Percentiles rank a stretch among this genome's conserved stretches.
Evolutionary conservation across 2,888 invertebrate species (phyloP).

Genomic region (Scaeva pyrastri): DNA sequence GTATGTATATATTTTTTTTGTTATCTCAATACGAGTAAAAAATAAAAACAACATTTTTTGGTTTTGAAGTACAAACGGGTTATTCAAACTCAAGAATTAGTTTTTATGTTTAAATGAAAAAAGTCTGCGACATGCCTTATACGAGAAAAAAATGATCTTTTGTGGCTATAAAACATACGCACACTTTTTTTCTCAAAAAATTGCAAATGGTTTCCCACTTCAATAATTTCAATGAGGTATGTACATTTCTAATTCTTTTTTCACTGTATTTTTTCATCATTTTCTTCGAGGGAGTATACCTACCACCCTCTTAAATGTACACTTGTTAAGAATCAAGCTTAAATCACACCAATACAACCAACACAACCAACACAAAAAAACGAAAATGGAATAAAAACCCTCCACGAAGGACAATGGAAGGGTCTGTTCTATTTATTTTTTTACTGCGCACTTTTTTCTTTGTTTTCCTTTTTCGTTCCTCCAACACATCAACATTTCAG

Average conservation of each 20-base stretch:
- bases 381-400: constrained; percentile 18
- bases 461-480: constrained; percentile 10
- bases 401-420: constrained; percentile 55
- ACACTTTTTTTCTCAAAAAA: not conserved
- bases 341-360: constrained; percentile 17
- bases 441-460: constrained; percentile 14
- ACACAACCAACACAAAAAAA: no score
- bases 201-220: constrained; percentile 25
- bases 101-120: no score
- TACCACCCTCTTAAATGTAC: constrained; percentile 16
- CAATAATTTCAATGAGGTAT: not conserved
- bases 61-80: no score
- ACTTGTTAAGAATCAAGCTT: constrained; percentile 14
- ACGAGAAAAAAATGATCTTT: no score
- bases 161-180: not conserved
- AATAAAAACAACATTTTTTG: no score
- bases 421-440: constrained; percentile 51
- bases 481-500: constrained; percentile 43
- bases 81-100: no score
- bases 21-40: no score
- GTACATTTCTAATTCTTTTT: not conserved
- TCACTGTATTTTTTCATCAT: not conserved
- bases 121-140: no score
- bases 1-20: no score
- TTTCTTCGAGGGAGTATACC: not conserved